Evolutionary conservation across 2,113 vertebrate species (phyloP).

Genomic region (Microtus montanus): DNA sequence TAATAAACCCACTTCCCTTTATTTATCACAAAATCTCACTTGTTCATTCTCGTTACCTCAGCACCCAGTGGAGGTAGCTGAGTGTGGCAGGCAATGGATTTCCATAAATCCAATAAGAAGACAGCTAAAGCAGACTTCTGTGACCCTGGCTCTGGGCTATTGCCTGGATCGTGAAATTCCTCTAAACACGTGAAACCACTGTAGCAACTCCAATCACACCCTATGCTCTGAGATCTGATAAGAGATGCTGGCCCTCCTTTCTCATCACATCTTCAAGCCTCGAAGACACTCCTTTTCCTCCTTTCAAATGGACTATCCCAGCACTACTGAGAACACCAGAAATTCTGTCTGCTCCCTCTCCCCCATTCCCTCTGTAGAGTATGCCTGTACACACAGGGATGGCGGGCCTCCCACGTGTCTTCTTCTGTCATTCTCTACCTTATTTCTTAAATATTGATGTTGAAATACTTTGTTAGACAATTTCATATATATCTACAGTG

Average conservation of each 20-base stretch:
- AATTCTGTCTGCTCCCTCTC: not conserved
- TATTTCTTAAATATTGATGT: not conserved
- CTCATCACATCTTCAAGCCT: not conserved
- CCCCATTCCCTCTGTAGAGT: fast-evolving
- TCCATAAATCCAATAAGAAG: constrained; percentile 36
- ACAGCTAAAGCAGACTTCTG: not conserved
- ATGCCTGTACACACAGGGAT: not conserved
- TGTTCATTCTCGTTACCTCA: not conserved
- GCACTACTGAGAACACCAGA: not conserved
- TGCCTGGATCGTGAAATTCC: constrained; percentile 2
- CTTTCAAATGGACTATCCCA: not conserved
- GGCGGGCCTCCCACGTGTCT: not conserved
- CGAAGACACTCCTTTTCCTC: not conserved
- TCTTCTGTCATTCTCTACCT: not conserved
- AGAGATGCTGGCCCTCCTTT: not conserved
- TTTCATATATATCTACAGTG: not conserved
- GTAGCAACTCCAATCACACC: not conserved
- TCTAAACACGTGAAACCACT: constrained; percentile 23
- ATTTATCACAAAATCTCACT: not conserved
- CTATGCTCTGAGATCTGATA: not conserved
- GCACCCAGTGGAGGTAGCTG: not conserved
- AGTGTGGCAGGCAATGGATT: not conserved
- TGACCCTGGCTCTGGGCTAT: not conserved
- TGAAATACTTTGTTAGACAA: not conserved
- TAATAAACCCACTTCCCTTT: not conserved